Conservation (phyloP, 2,113 vertebrate genomes). For the Anguilla rostrata region DNA sequence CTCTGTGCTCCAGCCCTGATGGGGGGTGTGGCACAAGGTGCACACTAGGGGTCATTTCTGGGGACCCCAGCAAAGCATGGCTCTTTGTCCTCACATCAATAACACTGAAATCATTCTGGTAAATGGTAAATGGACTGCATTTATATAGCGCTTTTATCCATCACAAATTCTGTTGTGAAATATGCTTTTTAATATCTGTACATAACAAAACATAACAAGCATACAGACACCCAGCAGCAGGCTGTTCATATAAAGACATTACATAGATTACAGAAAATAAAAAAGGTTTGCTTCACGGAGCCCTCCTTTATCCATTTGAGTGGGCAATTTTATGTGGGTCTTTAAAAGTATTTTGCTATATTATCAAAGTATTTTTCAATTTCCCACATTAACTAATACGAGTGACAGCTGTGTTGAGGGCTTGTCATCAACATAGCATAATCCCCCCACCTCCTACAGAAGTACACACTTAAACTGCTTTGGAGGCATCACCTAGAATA, state of each 20-base stretch:
- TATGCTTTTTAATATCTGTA: neutral
- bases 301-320: neutral
- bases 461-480: too few species aligned
- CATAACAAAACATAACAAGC: neutral
- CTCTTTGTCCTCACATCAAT: neutral
- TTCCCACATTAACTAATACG: neutral
- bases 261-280: neutral
- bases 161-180: neutral
- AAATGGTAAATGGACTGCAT: too few species aligned
- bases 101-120: neutral
- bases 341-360: too few species aligned
- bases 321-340: too few species aligned
- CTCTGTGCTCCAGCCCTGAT: too few species aligned
- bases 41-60: neutral
- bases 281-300: neutral
- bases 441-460: neutral
- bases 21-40: too few species aligned
- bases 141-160: too few species aligned
- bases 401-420: neutral
- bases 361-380: neutral
- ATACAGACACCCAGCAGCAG: neutral
- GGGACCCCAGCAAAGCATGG: neutral
- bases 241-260: neutral
- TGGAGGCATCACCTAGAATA: too few species aligned
- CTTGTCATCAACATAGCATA: neutral